A percentile compares a stretch with the other conserved stretches of the same genome.
phyloP scores from a whole-genome alignment of 2,888 invertebrate genomes.

The Himalopsyche anomala region DNA sequence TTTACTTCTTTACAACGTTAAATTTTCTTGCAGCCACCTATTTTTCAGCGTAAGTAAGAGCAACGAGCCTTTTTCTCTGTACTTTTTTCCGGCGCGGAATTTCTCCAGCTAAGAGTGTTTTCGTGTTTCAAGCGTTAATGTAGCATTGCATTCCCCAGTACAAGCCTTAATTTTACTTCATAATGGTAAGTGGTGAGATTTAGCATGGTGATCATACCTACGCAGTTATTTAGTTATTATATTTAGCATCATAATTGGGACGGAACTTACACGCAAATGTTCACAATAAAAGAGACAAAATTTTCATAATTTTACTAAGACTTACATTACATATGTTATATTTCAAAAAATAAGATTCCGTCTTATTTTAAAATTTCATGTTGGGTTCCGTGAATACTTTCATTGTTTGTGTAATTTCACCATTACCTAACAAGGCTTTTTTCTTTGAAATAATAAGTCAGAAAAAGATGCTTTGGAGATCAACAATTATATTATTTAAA shows the following conservation, averaged over 20 bases:
- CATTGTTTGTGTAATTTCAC: no score
- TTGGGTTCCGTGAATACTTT: no score
- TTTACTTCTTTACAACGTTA: slow-evolving; percentile 46
- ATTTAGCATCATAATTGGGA: neutral
- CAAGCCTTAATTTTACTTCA: slow-evolving; percentile 6
- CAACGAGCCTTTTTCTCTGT: slow-evolving; percentile 50
- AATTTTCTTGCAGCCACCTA: slow-evolving; percentile 48
- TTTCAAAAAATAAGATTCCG: no score
- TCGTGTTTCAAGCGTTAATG: slow-evolving; percentile 60
- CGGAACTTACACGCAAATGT: neutral
- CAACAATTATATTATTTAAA: no score
- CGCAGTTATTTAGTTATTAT: neutral
- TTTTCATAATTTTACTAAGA: no score
- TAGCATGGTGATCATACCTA: neutral
- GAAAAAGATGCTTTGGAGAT: no score
- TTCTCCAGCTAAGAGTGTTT: slow-evolving; percentile 60
- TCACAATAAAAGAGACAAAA: neutral
- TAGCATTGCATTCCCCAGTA: slow-evolving; percentile 56
- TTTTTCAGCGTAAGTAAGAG: slow-evolving; percentile 49
- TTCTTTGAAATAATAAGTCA: no score
- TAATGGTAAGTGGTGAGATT: neutral
- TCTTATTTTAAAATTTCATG: no score
- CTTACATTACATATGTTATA: no score
- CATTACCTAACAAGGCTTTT: no score
- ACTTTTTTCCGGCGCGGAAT: slow-evolving; percentile 44